These are phyloP conservation scores for Lymantria monacha DNA, from an alignment of 2,888 invertebrate genomes.

Conservation along the genomic window DNA sequence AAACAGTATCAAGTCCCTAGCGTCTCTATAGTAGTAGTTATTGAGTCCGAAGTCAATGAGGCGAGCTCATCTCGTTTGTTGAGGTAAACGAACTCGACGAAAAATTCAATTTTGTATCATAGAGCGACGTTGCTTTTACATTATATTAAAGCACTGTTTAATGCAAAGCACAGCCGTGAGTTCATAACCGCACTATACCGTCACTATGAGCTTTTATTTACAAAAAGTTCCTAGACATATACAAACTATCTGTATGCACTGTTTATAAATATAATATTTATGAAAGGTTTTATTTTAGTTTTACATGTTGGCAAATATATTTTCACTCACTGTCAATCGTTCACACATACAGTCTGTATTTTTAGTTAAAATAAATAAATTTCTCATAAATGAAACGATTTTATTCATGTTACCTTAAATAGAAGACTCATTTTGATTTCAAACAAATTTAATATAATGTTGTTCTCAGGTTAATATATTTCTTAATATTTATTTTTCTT, in stretches of 20 bases:
- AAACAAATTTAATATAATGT: too few species aligned
- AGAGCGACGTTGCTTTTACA: slow-evolving; percentile 25
- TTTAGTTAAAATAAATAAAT: too few species aligned
- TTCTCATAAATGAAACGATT: too few species aligned
- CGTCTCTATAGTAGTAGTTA: slow-evolving; percentile 31
- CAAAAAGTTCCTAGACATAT: background rate
- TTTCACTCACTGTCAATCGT: too few species aligned
- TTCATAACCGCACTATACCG: slow-evolving; percentile 11
- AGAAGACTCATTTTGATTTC: too few species aligned
- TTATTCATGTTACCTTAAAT: too few species aligned
- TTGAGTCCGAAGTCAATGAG: slow-evolving; percentile 33
- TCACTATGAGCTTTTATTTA: background rate
- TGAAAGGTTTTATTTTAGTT: background rate
- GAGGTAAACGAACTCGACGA: slow-evolving; percentile 31
- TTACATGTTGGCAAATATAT: too few species aligned
- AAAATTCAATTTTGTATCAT: slow-evolving; percentile 40
- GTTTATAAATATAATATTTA: background rate
- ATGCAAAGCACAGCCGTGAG: slow-evolving; percentile 20
- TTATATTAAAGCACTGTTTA: slow-evolving; percentile 31
- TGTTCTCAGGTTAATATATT: too few species aligned
- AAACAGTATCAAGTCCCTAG: slow-evolving; percentile 21
- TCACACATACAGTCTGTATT: too few species aligned
- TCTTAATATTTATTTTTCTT: too few species aligned
- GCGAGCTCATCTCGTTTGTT: slow-evolving; percentile 34
- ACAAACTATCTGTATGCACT: background rate